Evolutionary conservation across 2,888 invertebrate species (phyloP).

Genomic region (Frankliniella fusca): DNA sequence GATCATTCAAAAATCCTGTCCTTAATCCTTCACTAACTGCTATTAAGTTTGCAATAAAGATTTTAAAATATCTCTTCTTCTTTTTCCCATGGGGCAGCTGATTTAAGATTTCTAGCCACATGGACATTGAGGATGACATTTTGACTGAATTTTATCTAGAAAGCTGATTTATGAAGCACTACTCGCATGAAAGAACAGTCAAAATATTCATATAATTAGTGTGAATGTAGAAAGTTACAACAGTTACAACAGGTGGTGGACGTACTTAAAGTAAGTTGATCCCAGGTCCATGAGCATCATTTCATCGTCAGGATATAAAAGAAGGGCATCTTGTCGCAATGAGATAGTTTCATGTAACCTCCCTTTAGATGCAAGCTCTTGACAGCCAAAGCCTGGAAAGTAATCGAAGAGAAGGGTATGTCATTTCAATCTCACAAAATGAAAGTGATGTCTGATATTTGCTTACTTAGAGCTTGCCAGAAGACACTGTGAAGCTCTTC

Average conservation of each 20-base stretch:
- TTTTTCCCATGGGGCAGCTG: background rate
- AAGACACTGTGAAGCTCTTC: slow-evolving; percentile 41
- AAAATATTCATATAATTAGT: slow-evolving; percentile 49
- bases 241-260: background rate
- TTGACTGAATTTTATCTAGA: background rate
- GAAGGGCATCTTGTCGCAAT: slow-evolving; percentile 48
- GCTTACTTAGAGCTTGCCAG: slow-evolving; percentile 40
- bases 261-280: slow-evolving; percentile 9
- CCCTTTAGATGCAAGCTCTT: slow-evolving; percentile 43
- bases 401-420: background rate
- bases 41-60: background rate
- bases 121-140: background rate
- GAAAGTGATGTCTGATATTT: background rate
- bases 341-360: slow-evolving; percentile 46
- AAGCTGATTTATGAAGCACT: background rate
- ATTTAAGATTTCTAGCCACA: background rate
- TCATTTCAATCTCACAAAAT: background rate
- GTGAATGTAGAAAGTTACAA: slow-evolving; percentile 40
- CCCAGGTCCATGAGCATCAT: slow-evolving; percentile 52
- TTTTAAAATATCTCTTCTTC: background rate
- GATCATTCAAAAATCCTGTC: background rate
- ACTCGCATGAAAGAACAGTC: background rate
- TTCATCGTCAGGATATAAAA: slow-evolving; percentile 51
- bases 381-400: slow-evolving; percentile 40
- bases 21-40: background rate